Conservation (phyloP, 1,140 invertebrate genomes). For the Zeugodacus cucurbitae region DNA sequence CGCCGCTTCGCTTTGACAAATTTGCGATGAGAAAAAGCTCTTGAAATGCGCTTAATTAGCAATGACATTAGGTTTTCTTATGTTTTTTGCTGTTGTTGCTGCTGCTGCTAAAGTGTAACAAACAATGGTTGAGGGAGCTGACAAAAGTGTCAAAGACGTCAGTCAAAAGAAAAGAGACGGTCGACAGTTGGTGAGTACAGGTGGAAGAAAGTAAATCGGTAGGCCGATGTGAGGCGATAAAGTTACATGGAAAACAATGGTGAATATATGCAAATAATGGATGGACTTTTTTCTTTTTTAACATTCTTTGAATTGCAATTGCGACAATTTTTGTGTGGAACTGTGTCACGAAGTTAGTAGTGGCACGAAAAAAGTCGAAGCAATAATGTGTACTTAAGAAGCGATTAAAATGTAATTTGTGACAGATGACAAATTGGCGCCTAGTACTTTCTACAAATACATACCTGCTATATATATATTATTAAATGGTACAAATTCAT, state of each 20-base stretch:
- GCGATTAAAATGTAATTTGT: constrained; percentile 18
- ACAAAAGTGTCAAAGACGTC: neutral
- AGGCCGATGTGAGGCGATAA: neutral
- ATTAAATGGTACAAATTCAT: too few species aligned
- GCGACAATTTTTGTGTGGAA: neutral
- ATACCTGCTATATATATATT: neutral
- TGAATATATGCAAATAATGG: neutral
- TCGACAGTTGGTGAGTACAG: too few species aligned
- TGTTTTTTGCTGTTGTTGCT: neutral
- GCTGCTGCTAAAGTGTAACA: neutral
- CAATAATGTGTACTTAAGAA: neutral
- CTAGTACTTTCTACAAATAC: neutral
- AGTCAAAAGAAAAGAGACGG: neutral
- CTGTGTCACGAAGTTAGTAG: neutral
- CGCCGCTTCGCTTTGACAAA: neutral
- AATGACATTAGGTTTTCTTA: neutral
- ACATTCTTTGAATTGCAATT: neutral
- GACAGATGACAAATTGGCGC: neutral
- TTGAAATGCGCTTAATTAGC: constrained; percentile 9
- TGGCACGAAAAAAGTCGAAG: neutral
- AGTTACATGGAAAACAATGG: neutral
- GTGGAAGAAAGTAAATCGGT: neutral
- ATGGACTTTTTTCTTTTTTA: neutral
- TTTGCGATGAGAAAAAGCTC: neutral
- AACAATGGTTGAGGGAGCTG: neutral